Base-by-base conservation (phyloP, 2,113 vertebrate genomes). In the Sphaerodactylus townsendi region DNA sequence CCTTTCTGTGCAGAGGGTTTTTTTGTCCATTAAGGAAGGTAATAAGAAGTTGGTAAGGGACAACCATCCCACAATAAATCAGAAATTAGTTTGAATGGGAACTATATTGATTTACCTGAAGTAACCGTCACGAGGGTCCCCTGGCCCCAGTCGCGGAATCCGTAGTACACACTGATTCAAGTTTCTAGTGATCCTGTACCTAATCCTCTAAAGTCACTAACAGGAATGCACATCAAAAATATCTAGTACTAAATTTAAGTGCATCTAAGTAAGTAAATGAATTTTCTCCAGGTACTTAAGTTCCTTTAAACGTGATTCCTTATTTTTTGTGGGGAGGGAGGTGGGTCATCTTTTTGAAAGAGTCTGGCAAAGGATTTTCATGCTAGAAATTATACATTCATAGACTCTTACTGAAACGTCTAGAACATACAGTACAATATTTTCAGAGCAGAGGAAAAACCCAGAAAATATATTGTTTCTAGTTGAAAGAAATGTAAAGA, bases 91-190 rank as follows among this genome's bases (percentile, higher is more conserved):
- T 48, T 21, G 53, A 62, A 41, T 71, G 7, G 46, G 14, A 85
- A 79, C 11, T 64, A 64, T 44, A 69, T 56, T 59, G 33, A 77
- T 82, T 86, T 86, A 86, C 41, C 85, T 82, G 39, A 81, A 59
- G 89, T 76, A 28, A 94, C 78, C 1, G 84, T 89, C 44, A 93
- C 89, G 80, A 66, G 59, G 2, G 84, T 92, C n/a, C 93, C 92
- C 73, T 86, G 83, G 71, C 91, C 89, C 92, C 92, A 91, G 65
- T 85, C 56, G 70, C 82, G 13, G 17, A 77, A 41, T 59, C 21
- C 66, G 4, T 85, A 79, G 39, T 6, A 17, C 33, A 65, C 53
- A 28, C 8, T 41, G 23, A 82, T 3, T 23, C 30, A 72, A 50
- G 3, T 35, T 30, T 1, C 33, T 56, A 10, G 15, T 5, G 44